Percentiles rank a stretch among this genome's conserved stretches.
These are phyloP conservation scores for Cyrtodaria siliqua DNA, from an alignment of 2,888 invertebrate genomes.

Conservation along the genomic window DNA sequence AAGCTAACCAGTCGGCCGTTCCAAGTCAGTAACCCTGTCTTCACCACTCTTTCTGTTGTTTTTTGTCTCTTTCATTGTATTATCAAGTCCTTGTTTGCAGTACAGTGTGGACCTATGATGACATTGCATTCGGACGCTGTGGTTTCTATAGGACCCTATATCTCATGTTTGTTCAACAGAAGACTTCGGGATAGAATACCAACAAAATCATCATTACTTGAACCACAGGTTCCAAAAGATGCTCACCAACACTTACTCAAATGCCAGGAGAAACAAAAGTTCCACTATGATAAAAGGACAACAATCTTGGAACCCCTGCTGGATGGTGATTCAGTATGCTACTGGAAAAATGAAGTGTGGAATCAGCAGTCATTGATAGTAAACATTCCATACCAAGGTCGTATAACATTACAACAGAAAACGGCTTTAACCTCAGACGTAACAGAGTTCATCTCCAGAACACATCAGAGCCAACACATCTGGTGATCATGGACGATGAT, in stretches of 20 bases:
- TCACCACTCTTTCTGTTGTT: no score
- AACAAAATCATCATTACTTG: slow-evolving; percentile 2
- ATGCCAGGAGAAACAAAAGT: slow-evolving; percentile 15
- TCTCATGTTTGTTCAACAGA: no score
- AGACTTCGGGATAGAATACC: slow-evolving; percentile 18
- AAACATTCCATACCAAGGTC: slow-evolving; percentile 2
- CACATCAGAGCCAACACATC: neutral
- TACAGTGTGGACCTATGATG: no score
- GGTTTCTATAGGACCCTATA: no score
- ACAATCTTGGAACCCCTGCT: slow-evolving; percentile 5
- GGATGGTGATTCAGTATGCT: neutral
- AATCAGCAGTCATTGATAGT: slow-evolving; percentile 19
- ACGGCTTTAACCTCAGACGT: neutral
- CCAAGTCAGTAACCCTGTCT: no score
- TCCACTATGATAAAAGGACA: slow-evolving; percentile 12
- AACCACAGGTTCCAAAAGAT: slow-evolving; percentile 6
- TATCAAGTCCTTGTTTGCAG: no score
- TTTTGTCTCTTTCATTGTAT: no score
- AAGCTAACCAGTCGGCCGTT: no score
- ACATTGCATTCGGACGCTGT: no score
- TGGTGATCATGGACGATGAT: no score
- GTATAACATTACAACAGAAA: neutral
- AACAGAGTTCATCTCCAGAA: slow-evolving; percentile 1
- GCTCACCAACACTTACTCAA: slow-evolving; percentile 3
- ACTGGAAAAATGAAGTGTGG: slow-evolving; percentile 8